These are phyloP conservation scores for Isichthys henryi DNA, from an alignment of 2,113 vertebrate genomes.

Conservation along the genomic window DNA sequence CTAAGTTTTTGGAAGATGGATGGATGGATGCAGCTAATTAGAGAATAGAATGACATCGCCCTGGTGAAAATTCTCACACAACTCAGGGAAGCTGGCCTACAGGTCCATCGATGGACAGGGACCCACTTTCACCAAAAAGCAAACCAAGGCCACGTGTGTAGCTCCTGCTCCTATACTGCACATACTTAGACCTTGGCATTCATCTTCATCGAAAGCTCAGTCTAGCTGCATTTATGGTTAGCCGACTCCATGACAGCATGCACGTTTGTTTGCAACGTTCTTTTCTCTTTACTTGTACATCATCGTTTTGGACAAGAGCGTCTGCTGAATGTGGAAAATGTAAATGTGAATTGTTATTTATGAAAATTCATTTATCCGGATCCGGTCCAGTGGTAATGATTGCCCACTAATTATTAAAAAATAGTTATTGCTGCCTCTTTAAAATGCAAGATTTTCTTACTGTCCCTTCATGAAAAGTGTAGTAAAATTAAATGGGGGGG, in stretches of 20 bases:
- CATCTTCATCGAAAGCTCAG: not conserved
- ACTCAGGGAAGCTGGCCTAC: not conserved
- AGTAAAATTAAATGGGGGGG: not conserved
- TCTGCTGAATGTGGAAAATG: not conserved
- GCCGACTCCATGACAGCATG: not conserved
- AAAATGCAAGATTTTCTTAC: not conserved
- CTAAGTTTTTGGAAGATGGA: not conserved
- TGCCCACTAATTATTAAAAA: not conserved
- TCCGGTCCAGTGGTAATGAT: not conserved
- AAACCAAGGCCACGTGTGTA: not conserved
- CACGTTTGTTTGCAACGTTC: not conserved
- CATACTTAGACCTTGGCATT: not conserved
- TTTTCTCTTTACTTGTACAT: not conserved
- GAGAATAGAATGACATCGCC: not conserved
- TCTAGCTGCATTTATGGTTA: not conserved
- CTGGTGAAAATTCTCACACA: not conserved
- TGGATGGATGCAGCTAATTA: not conserved
- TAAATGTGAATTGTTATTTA: not conserved
- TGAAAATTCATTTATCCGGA: not conserved
- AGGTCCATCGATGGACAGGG: not conserved
- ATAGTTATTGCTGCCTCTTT: not conserved
- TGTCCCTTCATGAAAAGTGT: not conserved
- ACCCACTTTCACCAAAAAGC: not conserved
- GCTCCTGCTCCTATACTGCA: not conserved
- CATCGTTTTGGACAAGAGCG: not conserved